phyloP scores from a whole-genome alignment of 2,888 invertebrate genomes.

The Caenorhabditis panamensis region DNA sequence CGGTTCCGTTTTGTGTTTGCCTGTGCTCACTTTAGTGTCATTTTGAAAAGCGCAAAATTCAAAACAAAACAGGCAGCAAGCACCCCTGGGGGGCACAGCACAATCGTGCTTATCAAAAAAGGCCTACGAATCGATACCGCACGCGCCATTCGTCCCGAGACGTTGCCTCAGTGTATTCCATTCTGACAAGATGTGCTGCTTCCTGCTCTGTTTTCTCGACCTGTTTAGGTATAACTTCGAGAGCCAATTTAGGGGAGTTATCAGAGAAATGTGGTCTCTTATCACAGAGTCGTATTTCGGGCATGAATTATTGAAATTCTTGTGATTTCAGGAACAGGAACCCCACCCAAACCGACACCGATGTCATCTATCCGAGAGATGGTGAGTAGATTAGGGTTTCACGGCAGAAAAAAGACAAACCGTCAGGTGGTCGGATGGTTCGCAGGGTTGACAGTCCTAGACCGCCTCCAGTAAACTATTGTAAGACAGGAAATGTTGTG shows the following conservation, averaged over 20 bases:
- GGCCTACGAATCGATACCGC: constrained; percentile 32
- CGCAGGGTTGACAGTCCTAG: neutral
- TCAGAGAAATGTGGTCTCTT: neutral
- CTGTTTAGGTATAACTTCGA: constrained; percentile 43
- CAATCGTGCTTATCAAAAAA: constrained; percentile 20
- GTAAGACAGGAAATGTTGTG: constrained; percentile 4
- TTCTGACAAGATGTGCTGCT: constrained; percentile 41
- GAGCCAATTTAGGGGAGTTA: neutral
- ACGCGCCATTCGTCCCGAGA: constrained; percentile 9
- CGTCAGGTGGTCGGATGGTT: neutral
- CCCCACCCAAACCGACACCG: constrained; percentile 45
- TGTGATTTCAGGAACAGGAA: constrained; percentile 38
- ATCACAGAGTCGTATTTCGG: neutral
- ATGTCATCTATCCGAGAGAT: constrained; percentile 57
- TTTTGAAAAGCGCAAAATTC: constrained; percentile 18
- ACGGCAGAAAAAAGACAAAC: constrained; percentile 70
- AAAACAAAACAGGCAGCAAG: constrained; percentile 41
- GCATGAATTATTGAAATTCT: constrained; percentile 8
- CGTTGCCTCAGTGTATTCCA: constrained; percentile 10
- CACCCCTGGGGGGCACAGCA: no score
- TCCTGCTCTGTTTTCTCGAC: constrained; percentile 44
- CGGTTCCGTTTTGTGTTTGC: constrained; percentile 27
- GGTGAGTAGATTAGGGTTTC: constrained; percentile 27
- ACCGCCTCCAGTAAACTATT: neutral
- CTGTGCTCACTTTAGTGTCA: constrained; percentile 46